Base-by-base conservation (phyloP, 2,797 vertebrate species). In the Apogon talboti region DNA sequence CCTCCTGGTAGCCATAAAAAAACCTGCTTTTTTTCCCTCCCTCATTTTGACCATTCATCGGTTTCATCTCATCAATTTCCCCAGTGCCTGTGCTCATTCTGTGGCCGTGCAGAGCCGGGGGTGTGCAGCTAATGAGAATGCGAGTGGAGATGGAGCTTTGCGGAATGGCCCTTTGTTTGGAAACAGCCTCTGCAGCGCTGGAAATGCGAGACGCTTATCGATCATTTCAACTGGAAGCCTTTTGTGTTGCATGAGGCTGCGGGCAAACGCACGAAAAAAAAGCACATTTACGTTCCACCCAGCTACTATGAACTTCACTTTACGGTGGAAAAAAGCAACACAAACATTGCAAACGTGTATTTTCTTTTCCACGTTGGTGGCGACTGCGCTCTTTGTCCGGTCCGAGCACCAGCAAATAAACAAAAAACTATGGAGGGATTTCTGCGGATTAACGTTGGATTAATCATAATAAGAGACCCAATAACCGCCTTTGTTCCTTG, bases 331-430 rank as follows among this genome's bases (percentile, higher is more conserved):
- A 33, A 35, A 8, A 53, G 43, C 28, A 47, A 45, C 40, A 66
- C 43, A 67, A 54, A 72, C 71, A 60, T 52, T 38, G 68, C 55
- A 48, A 28, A 15, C 52, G 41, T 62, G 76, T 15, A 44, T 82
- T 68, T 68, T 77, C 64, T 74, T 68, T 68, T 77, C 66, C 76
- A 77, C 65, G 55, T 28, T 59, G 82, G 78, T 74, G 74, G 82
- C 82, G 74, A 63, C 78, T 58, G 76, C 78, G 87, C 88, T 90
- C 93, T 94, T 95, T 95, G 93, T 94, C 93, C 91, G 70, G 84
- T 88, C 78, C 76, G 81, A 92, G 45, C 83, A 84, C 53, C 77
- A 66, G 87, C 89, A 91, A 91, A 93, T 91, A 93, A 94, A 92
- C 92, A 94, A 85, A 80, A 91, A 92, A 74, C 82, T 78, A 74